Base-by-base conservation (phyloP, 2,113 vertebrate genomes). In the Morone chrysops region DNA sequence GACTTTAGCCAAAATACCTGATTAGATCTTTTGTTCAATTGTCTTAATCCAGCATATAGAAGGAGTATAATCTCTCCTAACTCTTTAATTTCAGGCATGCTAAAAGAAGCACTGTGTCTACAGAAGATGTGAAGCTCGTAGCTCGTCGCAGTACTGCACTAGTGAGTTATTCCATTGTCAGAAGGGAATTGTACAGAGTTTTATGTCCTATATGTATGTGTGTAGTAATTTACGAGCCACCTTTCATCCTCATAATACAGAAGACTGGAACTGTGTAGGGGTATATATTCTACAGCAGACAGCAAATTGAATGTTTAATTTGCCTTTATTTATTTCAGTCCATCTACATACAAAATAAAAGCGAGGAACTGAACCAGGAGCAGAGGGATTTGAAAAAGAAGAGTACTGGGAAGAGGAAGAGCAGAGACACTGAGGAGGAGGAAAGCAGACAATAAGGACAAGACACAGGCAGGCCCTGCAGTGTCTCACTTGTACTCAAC, bases 41-140 rank as follows among this genome's bases (percentile, higher is more conserved):
- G 11, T 13, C 31, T 53, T 18, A 50, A 4, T 12, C 16, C 16
- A 59, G 5, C 13, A 10, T 20, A 43, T 41, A 45, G 1, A 56
- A 53, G 9, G 6, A n/a, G 7, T 54, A 50, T 62, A 43, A 18
- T 63, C 14, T 43, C 25, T 16, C n/a, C n/a, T 43, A 41, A 20
- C 9, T 22, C 31, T 78, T 69, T 81, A 43, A 67, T 92, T 89
- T 67, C 71, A 99, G 98, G 83, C 98, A 99, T 59, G 98, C 96
- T 1, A 99, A 97, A 87, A 94, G 98, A 94, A 96, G 91, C 80
- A 98, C 96, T 0, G 76, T 99, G 70, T 97, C 92, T 63, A 57
- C 87, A 1, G 98, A 99, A 0, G 98, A 99, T 25, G 98, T 99
- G 70, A 99, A 98, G 91, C 97, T 98, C 20, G 77, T 96, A 82